phyloP scores from a whole-genome alignment of 23 tunicate species.

The Halocynthia aurantium region DNA sequence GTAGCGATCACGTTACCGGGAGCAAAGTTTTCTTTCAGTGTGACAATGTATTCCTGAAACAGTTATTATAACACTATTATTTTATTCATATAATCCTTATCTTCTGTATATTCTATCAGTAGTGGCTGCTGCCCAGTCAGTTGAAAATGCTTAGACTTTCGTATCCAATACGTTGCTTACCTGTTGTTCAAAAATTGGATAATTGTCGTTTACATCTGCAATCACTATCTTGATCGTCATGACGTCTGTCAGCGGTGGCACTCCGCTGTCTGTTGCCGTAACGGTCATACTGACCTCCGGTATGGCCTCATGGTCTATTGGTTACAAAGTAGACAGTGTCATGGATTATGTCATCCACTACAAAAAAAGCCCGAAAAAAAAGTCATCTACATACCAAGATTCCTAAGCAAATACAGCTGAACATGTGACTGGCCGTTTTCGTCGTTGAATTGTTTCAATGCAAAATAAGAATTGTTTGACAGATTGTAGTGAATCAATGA shows the following conservation, averaged over 20 bases:
- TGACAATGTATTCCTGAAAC: constrained; percentile 23
- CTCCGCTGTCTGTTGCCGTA: constrained; percentile 42
- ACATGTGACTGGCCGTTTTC: constrained; percentile 35
- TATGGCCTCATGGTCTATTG: constrained; percentile 40
- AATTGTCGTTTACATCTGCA: constrained; percentile 53
- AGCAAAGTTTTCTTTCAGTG: constrained; percentile 18
- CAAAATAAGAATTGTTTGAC: constrained; percentile 32
- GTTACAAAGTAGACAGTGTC: background rate
- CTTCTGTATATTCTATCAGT: no score
- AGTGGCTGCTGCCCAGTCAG: no score
- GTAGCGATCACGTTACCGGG: constrained; percentile 34
- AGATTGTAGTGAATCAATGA: constrained; percentile 33
- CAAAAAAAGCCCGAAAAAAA: background rate
- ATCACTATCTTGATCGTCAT: constrained; percentile 29
- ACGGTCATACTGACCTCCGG: constrained; percentile 19
- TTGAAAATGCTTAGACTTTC: no score
- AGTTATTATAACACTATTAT: background rate
- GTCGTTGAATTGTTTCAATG: constrained; percentile 16
- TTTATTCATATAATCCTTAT: no score
- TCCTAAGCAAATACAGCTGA: constrained; percentile 22
- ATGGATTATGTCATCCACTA: background rate
- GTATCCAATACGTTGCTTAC: constrained; percentile 7
- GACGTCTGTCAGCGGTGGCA: constrained; percentile 18
- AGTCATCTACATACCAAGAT: constrained; percentile 29
- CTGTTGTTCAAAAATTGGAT: constrained; percentile 47